These are phyloP conservation scores for Epinephelus malabaricus DNA, from an alignment of 2,797 vertebrate genomes.

Conservation along the genomic window DNA sequence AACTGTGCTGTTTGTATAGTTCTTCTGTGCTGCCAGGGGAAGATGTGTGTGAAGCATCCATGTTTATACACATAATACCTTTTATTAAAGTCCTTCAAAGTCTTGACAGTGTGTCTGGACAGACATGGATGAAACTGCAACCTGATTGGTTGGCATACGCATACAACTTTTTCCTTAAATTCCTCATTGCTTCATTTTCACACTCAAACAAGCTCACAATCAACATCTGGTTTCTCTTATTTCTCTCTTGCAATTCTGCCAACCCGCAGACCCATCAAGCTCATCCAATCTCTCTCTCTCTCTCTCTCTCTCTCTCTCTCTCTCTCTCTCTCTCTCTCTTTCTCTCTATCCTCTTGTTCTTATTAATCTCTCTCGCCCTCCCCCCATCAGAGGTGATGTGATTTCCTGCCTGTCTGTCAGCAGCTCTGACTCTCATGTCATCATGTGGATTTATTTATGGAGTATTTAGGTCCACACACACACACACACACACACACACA, in stretches of 20 bases:
- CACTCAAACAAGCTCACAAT: not conserved
- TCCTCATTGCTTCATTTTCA: not conserved
- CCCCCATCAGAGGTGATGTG: slow-evolving; percentile 36
- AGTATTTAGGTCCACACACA: not conserved
- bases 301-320: not conserved
- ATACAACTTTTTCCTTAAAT: too few species aligned
- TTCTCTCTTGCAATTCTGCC: not conserved
- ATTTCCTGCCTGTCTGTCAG: slow-evolving; percentile 48
- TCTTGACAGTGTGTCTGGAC: too few species aligned
- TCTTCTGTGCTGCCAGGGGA: too few species aligned
- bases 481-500: not conserved
- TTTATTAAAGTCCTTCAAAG: too few species aligned
- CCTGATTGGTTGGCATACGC: too few species aligned
- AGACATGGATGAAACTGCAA: too few species aligned
- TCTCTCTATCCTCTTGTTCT: slow-evolving; percentile 17
- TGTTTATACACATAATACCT: too few species aligned
- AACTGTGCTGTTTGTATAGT: too few species aligned
- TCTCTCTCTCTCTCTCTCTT: not conserved
- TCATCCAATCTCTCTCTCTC: slow-evolving; percentile 13
- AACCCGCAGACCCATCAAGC: not conserved
- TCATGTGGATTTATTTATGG: slow-evolving; percentile 33
- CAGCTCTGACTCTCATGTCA: slow-evolving; percentile 10
- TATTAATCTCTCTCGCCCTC: slow-evolving; percentile 56
- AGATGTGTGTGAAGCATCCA: too few species aligned
- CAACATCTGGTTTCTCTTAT: not conserved